phyloP scores from a whole-genome alignment of 2,888 invertebrate species.

The Catotricha subobsoleta region DNA sequence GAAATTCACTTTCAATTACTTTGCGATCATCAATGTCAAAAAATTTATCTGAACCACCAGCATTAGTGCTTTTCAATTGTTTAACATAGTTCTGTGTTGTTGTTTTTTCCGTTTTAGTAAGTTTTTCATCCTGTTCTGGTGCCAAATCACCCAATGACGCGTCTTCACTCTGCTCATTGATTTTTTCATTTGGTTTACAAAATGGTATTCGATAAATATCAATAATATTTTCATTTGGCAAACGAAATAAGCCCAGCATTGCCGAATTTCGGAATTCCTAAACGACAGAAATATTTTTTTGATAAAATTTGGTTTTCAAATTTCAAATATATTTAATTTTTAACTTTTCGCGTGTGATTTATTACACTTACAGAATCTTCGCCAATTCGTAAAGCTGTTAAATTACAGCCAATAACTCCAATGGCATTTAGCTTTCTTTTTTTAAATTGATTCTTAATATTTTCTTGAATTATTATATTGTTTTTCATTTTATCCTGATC shows the following conservation, averaged over 20 bases:
- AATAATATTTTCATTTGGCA: conserved; percentile 26
- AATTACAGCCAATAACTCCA: conserved; percentile 27
- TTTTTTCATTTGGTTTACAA: not conserved
- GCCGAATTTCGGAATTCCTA: conserved; percentile 23
- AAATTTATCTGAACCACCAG: conserved; percentile 16
- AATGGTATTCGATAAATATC: conserved; percentile 22
- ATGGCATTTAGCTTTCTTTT: conserved; percentile 22
- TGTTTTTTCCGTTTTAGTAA: not conserved
- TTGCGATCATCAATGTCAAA: conserved; percentile 22
- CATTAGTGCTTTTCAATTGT: not conserved
- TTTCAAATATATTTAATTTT: too few relatives aligned
- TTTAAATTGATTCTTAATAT: conserved; percentile 17
- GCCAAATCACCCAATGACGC: too few relatives aligned
- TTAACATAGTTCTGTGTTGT: conserved; percentile 4
- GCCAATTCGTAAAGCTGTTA: conserved; percentile 25
- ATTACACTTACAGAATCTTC: conserved; percentile 27
- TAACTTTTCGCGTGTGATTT: too few relatives aligned
- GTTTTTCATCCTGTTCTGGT: too few relatives aligned
- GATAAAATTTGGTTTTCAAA: too few relatives aligned
- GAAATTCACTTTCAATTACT: conserved; percentile 26
- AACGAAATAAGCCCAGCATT: conserved; percentile 23
- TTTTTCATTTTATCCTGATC: not conserved
- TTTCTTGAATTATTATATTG: conserved; percentile 13
- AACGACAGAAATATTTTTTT: not conserved
- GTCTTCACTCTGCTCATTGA: not conserved